Percentiles rank a stretch among this genome's conserved stretches.
Evolutionary conservation across 2,797 vertebrate genomes (phyloP).

Genomic region (Benthosema pterotum): DNA sequence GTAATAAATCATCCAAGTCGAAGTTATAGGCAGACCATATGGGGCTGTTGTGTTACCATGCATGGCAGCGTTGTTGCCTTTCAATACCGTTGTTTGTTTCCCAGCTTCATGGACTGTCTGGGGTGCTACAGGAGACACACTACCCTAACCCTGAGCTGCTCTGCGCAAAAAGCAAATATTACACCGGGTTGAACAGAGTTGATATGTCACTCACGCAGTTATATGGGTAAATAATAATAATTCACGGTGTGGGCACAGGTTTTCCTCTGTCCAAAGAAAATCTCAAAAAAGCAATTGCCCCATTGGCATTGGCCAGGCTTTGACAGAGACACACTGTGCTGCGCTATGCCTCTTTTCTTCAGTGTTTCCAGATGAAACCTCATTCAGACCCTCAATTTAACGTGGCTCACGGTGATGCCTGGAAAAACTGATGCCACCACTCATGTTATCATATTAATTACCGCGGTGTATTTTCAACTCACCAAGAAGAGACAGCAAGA

Average conservation of each 20-base stretch:
- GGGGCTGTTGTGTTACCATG: constrained; percentile 21
- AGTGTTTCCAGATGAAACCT: constrained; percentile 74
- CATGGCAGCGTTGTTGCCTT: constrained; percentile 1
- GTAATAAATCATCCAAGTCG: constrained; percentile 39
- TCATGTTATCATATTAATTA: constrained; percentile 76
- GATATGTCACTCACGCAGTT: constrained; percentile 38
- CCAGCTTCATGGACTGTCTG: constrained; percentile 14
- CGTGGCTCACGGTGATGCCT: constrained; percentile 59
- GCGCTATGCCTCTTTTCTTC: constrained; percentile 42
- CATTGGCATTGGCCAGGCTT: constrained; percentile 49
- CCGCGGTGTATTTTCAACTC: constrained; percentile 61
- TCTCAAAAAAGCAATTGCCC: constrained; percentile 60
- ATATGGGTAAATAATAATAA: constrained; percentile 58
- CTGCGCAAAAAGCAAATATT: constrained; percentile 28
- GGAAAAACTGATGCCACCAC: constrained; percentile 69
- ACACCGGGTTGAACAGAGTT: constrained; percentile 36
- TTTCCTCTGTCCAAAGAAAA: constrained; percentile 49
- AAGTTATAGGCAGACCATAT: constrained; percentile 28
- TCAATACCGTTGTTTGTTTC: constrained; percentile 15
- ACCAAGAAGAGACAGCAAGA: constrained; percentile 42
- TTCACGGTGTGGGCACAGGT: constrained; percentile 34
- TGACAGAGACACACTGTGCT: constrained; percentile 67
- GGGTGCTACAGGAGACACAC: constrained; percentile 16
- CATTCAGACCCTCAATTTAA: constrained; percentile 68
- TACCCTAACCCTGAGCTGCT: constrained; percentile 13